These are phyloP conservation scores for Cephalotes varians DNA, from an alignment of 2,888 invertebrate species.

Conservation along the genomic window DNA sequence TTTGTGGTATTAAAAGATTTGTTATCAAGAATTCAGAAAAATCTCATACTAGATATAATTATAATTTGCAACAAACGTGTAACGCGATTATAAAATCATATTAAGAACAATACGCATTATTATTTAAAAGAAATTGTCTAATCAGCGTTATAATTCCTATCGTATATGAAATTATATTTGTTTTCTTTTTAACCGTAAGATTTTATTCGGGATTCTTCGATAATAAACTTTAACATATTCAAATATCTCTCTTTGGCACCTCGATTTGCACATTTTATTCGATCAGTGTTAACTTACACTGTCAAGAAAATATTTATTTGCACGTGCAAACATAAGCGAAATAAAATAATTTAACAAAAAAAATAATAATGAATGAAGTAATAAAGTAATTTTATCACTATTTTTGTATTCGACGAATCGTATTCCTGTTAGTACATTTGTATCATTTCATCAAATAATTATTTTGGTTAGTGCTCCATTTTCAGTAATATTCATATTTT, in stretches of 20 bases:
- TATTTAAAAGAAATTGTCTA: background rate
- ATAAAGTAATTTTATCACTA: background rate
- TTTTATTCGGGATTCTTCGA: background rate
- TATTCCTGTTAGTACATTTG: background rate
- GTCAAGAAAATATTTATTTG: background rate
- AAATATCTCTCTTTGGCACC: background rate
- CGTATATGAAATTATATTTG: background rate
- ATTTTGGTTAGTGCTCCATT: background rate
- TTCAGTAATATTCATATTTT: background rate
- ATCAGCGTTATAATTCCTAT: background rate
- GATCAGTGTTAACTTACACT: background rate
- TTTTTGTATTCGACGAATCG: background rate
- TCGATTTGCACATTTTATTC: background rate
- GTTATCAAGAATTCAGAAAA: background rate
- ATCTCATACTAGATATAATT: background rate
- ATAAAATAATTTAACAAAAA: background rate
- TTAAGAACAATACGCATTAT: background rate
- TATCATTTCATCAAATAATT: background rate
- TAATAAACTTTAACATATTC: background rate
- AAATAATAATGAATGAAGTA: too few species aligned
- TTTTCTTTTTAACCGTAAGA: background rate
- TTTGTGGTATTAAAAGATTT: background rate
- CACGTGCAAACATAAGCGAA: background rate
- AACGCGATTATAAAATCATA: background rate
- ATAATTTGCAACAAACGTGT: background rate